Evolutionary conservation across 2,888 invertebrate genomes (phyloP).

Genomic region (Sarcophaga variegata): DNA sequence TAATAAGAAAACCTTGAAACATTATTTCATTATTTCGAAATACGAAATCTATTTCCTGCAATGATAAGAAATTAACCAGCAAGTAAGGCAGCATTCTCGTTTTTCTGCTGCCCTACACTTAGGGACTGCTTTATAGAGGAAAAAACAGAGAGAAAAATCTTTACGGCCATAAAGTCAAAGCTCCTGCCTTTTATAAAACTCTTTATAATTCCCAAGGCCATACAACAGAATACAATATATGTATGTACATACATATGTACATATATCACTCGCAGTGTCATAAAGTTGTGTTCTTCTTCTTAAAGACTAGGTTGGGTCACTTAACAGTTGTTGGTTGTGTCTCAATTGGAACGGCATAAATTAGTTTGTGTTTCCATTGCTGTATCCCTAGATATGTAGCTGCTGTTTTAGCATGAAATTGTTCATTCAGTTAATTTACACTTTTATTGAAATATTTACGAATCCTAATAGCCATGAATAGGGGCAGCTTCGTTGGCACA

Average conservation of each 20-base stretch:
- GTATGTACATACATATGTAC: background rate
- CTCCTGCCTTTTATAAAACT: too few species aligned
- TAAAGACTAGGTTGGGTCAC: conserved; percentile 29
- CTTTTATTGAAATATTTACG: conserved; percentile 39
- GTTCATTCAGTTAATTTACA: conserved; percentile 39
- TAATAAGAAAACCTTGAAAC: too few species aligned
- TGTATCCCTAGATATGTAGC: too few species aligned
- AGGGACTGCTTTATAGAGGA: too few species aligned
- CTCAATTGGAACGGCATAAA: background rate
- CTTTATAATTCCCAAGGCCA: too few species aligned
- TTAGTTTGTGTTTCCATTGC: too few species aligned
- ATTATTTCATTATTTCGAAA: too few species aligned
- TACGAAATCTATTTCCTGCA: conserved; percentile 20
- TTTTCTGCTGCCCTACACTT: too few species aligned
- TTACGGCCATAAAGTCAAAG: too few species aligned
- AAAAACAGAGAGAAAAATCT: too few species aligned
- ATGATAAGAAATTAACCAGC: conserved; percentile 36
- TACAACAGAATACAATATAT: too few species aligned
- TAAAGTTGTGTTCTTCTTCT: conserved; percentile 14
- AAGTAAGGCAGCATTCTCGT: background rate
- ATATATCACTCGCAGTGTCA: background rate
- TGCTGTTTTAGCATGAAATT: conserved; percentile 14
- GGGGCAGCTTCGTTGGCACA: background rate
- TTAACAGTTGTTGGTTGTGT: conserved; percentile 49
- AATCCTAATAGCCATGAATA: conserved; percentile 30